A percentile compares a stretch with the other conserved stretches of the same genome.
Conservation (phyloP, 2,113 vertebrate species). For the Chloropsis cyanopogon region DNA sequence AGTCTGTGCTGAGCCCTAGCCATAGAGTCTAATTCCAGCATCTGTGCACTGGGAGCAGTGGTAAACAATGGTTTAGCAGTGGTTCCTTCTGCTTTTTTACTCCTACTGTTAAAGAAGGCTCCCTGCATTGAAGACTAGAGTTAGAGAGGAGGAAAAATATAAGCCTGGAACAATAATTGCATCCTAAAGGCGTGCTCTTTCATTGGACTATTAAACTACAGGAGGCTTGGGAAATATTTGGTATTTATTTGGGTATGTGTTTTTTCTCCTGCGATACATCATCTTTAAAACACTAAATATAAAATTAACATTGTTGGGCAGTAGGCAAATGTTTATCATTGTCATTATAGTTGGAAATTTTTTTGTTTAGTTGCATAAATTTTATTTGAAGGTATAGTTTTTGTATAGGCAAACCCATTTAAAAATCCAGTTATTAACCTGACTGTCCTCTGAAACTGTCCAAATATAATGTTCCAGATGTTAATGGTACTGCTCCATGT, state of each 20-base stretch:
- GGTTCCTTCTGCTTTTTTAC: neutral
- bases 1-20: neutral
- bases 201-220: neutral
- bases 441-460: neutral
- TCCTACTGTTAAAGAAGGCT: neutral
- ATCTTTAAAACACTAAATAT: neutral
- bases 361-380: neutral
- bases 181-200: neutral
- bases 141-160: neutral
- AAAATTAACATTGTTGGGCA: neutral
- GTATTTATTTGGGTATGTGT: neutral
- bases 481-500: conserved; percentile 34
- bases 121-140: neutral
- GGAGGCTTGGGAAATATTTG: neutral
- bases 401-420: neutral
- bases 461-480: conserved; percentile 18
- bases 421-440: neutral
- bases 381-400: neutral
- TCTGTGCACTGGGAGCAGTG: neutral
- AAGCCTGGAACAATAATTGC: neutral
- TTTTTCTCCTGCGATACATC: neutral
- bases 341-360: accelerated
- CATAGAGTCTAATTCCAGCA: neutral
- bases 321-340: neutral
- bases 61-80: neutral